phyloP scores from a whole-genome alignment of 2,113 vertebrate species.

The Pterocles burchelli region DNA sequence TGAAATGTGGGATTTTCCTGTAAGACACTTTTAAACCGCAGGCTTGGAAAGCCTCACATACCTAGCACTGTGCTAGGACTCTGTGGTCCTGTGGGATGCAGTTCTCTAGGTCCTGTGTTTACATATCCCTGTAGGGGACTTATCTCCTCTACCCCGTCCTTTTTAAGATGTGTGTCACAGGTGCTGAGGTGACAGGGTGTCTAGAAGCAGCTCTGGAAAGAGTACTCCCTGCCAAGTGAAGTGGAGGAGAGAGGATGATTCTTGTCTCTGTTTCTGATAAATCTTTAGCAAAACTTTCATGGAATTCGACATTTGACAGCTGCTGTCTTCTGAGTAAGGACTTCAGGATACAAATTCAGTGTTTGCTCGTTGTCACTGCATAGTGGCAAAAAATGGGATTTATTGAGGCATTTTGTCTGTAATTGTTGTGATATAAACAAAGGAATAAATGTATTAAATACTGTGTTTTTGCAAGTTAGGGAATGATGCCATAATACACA shows the following conservation, averaged over 20 bases:
- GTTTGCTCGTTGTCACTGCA: not conserved
- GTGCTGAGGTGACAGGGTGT: not conserved
- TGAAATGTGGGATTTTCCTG: not conserved
- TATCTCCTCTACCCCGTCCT: not conserved
- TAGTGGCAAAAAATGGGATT: not conserved
- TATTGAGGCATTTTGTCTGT: not conserved
- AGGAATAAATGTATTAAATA: constrained; percentile 6
- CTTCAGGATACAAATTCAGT: not conserved
- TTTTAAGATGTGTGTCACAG: not conserved
- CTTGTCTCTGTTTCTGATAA: not conserved
- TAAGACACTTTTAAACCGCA: not conserved
- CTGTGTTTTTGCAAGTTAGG: constrained; percentile 4
- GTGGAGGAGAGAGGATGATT: not conserved
- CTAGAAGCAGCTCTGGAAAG: not conserved
- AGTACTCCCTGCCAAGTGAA: not conserved
- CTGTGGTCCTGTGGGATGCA: accelerated
- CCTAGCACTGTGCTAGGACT: accelerated
- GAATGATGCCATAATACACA: not conserved
- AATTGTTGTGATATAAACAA: constrained; percentile 11
- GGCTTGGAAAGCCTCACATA: not conserved
- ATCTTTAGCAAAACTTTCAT: not conserved
- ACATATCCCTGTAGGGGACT: not conserved
- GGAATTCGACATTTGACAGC: not conserved
- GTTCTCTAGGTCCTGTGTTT: not conserved
- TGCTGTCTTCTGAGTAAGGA: not conserved